Conservation (phyloP, 92 coral and sea anemone genomes). For the Porites divaricata region DNA sequence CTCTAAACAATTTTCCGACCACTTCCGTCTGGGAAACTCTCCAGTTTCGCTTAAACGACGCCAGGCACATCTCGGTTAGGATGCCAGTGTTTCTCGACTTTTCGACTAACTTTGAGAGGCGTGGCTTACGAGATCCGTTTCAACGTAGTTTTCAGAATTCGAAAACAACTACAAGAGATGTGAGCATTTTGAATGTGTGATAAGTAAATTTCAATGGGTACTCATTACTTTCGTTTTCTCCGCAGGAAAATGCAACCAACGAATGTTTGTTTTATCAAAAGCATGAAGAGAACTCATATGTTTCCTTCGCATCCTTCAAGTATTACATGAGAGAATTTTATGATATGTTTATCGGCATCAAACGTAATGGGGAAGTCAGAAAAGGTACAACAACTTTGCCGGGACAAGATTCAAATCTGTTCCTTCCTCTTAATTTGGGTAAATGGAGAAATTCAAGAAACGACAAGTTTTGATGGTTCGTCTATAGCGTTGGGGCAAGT, state of each 20-base stretch:
- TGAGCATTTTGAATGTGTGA: too few species aligned
- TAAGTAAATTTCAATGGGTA: background rate
- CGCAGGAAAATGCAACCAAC: constrained; percentile 55
- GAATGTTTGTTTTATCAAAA: constrained; percentile 77
- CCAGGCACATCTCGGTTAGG: too few species aligned
- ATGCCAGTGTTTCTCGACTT: too few species aligned
- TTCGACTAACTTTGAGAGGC: too few species aligned
- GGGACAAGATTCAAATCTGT: constrained; percentile 85
- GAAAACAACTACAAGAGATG: too few species aligned
- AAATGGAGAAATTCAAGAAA: background rate
- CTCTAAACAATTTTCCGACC: too few species aligned
- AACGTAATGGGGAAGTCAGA: constrained; percentile 70
- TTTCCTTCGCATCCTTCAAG: constrained; percentile 81
- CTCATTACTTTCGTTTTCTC: background rate
- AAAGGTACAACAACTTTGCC: constrained; percentile 73
- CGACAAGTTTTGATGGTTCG: background rate
- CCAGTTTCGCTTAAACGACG: too few species aligned
- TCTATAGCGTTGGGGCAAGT: too few species aligned
- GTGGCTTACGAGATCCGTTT: too few species aligned
- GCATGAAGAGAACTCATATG: constrained; percentile 92
- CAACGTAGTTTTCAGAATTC: too few species aligned
- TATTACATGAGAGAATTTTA: constrained; percentile 67
- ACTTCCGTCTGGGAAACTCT: too few species aligned
- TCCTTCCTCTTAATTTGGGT: constrained; percentile 32
- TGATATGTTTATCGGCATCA: constrained; percentile 86